These are phyloP conservation scores for Ictalurus punctatus DNA, from an alignment of 2,113 vertebrate genomes.

Conservation along the genomic window DNA sequence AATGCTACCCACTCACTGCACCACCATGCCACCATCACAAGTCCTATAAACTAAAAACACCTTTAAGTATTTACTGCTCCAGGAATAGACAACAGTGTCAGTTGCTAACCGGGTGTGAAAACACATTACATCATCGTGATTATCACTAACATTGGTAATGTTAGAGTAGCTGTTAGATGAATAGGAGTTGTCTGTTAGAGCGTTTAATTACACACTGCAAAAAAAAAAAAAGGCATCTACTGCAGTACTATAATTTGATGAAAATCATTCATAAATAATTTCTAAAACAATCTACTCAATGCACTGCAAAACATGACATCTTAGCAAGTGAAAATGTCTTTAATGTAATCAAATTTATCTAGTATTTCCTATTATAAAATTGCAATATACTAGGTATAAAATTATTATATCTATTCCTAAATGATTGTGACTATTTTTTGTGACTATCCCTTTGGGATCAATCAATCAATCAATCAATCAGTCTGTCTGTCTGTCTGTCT, in stretches of 20 bases:
- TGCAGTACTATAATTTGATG: neutral
- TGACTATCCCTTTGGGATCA: neutral
- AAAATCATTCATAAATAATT: neutral
- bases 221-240: neutral
- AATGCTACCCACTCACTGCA: neutral
- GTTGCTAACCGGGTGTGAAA: neutral
- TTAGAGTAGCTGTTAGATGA: neutral
- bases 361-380: neutral
- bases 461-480: neutral
- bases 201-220: neutral
- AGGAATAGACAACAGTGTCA: neutral
- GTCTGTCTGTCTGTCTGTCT: neutral
- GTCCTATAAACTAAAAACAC: neutral
- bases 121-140: neutral
- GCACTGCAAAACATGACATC: too few species aligned
- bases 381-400: neutral
- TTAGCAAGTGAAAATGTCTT: neutral
- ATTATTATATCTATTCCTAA: neutral
- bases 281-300: neutral
- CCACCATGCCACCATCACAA: neutral
- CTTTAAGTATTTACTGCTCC: neutral
- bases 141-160: neutral
- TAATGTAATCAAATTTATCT: neutral
- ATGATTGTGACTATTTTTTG: neutral
- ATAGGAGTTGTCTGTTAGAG: neutral